phyloP scores from a whole-genome alignment of 2,113 vertebrate species.

The Manacus vitellinus region DNA sequence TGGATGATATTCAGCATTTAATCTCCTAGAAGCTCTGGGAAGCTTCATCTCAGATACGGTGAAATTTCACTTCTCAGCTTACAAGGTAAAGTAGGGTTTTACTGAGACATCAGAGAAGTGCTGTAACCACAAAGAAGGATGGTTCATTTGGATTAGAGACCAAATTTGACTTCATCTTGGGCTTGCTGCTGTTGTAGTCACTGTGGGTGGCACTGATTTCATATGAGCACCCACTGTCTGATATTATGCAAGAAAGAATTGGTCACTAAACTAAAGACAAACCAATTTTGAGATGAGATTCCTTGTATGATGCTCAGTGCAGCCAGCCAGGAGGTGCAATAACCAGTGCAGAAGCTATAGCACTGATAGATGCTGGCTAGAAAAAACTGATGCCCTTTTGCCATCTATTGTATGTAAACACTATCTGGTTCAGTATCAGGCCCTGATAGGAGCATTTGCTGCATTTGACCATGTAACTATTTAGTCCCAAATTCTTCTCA shows the following conservation, averaged over 20 bases:
- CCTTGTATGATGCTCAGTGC: neutral
- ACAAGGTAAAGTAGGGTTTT: neutral
- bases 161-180: neutral
- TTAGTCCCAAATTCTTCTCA: neutral
- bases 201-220: neutral
- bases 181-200: neutral
- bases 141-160: neutral
- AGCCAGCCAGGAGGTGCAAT: no score
- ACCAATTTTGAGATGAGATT: neutral
- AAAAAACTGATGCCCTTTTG: neutral
- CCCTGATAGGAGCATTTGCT: neutral
- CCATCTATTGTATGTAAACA: neutral
- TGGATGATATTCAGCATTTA: neutral
- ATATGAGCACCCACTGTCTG: neutral
- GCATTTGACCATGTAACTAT: neutral
- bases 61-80: neutral
- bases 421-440: neutral
- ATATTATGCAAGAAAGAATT: neutral
- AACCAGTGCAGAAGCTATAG: neutral
- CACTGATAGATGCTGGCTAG: no score
- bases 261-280: neutral
- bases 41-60: neutral
- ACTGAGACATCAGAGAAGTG: neutral
- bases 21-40: slow-evolving; percentile 4
- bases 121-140: neutral